Evolutionary conservation across 2,888 invertebrate species (phyloP).

Genomic region (Cheilosia grossa): DNA sequence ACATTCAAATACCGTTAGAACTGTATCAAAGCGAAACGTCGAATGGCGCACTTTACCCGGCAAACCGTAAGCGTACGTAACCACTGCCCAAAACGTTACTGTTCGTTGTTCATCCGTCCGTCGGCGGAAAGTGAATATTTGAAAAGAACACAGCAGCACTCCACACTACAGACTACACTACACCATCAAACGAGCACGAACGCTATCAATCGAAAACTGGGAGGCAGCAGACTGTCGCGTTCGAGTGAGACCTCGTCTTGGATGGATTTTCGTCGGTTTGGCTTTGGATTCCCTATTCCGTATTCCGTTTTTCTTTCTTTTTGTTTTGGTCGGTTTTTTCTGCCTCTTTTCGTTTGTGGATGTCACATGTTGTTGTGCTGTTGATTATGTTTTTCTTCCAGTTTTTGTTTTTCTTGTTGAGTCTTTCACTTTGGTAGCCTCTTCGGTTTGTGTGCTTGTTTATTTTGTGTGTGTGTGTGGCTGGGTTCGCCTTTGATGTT

Average conservation of each 20-base stretch:
- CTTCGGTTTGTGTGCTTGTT: slow-evolving; percentile 44
- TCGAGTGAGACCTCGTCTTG: slow-evolving; percentile 63
- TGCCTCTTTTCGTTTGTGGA: slow-evolving; percentile 34
- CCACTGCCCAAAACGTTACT: background rate
- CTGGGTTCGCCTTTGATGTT: slow-evolving; percentile 66
- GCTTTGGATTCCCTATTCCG: slow-evolving; percentile 21
- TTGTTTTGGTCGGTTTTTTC: slow-evolving; percentile 72
- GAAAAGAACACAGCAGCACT: slow-evolving; percentile 20
- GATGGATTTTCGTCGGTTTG: slow-evolving; percentile 17
- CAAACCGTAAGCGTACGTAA: background rate
- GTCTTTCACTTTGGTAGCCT: slow-evolving; percentile 59
- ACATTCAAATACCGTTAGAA: background rate
- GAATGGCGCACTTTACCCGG: background rate
- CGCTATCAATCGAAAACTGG: slow-evolving; percentile 75
- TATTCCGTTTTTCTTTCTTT: slow-evolving; percentile 32
- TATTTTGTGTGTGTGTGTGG: slow-evolving; percentile 15
- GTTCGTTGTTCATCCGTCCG: background rate
- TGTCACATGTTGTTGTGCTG: slow-evolving; percentile 70
- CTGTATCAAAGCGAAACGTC: background rate
- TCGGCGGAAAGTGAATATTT: background rate
- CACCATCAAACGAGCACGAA: slow-evolving; percentile 58
- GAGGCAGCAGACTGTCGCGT: slow-evolving; percentile 68
- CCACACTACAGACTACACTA: background rate
- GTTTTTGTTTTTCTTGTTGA: slow-evolving; percentile 13
- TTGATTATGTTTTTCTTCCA: slow-evolving; percentile 40